Conservation (phyloP, 2,797 vertebrate species). For the Taenioides sp. region DNA sequence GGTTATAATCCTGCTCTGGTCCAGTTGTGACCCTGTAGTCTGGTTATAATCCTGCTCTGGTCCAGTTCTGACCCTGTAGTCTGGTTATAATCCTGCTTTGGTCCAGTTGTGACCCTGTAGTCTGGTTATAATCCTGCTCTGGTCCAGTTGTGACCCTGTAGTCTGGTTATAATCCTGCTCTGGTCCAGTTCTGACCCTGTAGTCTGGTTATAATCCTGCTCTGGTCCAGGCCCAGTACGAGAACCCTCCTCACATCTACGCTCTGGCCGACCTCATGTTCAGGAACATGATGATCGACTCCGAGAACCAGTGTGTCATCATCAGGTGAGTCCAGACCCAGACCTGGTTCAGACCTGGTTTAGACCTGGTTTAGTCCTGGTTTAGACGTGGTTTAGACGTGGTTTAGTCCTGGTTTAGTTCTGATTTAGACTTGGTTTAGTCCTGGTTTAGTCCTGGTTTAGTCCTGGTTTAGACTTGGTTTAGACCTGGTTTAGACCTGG, state of each 20-base stretch:
- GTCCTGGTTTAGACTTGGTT: neutral
- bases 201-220: neutral
- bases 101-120: slow-evolving; percentile 57
- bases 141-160: too few relatives aligned
- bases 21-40: slow-evolving; percentile 57
- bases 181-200: too few relatives aligned
- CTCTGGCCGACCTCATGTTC: slow-evolving; percentile 97
- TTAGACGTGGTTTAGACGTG: neutral
- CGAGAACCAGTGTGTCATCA: slow-evolving; percentile 98
- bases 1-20: neutral
- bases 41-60: neutral
- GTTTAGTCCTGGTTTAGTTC: neutral
- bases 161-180: neutral
- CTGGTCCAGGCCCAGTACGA: slow-evolving; percentile 91
- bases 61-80: slow-evolving; percentile 57
- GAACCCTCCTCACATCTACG: slow-evolving; percentile 98
- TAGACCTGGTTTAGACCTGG: too few relatives aligned
- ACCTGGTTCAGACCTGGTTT: neutral
- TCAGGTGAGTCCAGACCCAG: slow-evolving; percentile 79
- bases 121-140: too few relatives aligned
- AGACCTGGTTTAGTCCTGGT: neutral
- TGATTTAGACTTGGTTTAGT: neutral
- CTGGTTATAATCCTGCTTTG: neutral
- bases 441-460: neutral
- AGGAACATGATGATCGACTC: slow-evolving; percentile 98